Evolutionary conservation across 2,113 vertebrate genomes (phyloP), one percentile per base, ranked within the genome.

Genomic region (Cebidichthys violaceus): DNA sequence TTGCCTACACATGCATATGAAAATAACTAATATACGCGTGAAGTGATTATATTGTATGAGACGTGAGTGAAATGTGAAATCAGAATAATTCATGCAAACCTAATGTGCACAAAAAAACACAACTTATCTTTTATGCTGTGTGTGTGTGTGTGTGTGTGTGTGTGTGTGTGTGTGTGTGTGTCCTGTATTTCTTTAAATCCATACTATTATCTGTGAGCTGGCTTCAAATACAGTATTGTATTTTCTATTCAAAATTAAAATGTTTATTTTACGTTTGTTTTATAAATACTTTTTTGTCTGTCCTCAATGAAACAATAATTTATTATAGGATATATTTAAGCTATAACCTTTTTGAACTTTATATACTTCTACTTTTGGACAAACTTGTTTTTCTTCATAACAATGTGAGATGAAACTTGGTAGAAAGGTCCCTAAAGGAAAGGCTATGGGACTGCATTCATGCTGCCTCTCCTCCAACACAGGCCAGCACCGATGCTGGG

Each of bases 401-500:
- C 9, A 15, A 68, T 39, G 14, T 11, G 8, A 37, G 18, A 39
- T 13, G 7, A 57, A 57, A 59, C 4, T 1, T 66, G 33, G 22
- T 57, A 29, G 29, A 11, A 77, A 24, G 2, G 9, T n/a, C 1
- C 9, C 29, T 0, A 50, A 20, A 17, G 47, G 47, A 18, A 50
- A 52, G 8, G 1, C 20, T 9, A 8, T 22, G 18, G 47, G 47
- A 20, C 57, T 62, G 60, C 20, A n/a, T 20, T 77, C 67, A 54
- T 2, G 3, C 14, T 20, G 4, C 20, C 22, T 71, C 13, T 78
- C 31, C 29, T 61, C 27, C 37, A n/a, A 59, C 39, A 22, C 91
- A 99, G 97, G 97, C 97, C 77, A 99, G 98, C 93, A 99, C 97
- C 9, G 98, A 99, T 79, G 97, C 96, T 37, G 97, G 97, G 87